Percentiles rank a stretch among this genome's conserved stretches.
These are phyloP conservation scores for Atethmia centrago DNA, from an alignment of 2,888 invertebrate genomes.

Conservation along the genomic window DNA sequence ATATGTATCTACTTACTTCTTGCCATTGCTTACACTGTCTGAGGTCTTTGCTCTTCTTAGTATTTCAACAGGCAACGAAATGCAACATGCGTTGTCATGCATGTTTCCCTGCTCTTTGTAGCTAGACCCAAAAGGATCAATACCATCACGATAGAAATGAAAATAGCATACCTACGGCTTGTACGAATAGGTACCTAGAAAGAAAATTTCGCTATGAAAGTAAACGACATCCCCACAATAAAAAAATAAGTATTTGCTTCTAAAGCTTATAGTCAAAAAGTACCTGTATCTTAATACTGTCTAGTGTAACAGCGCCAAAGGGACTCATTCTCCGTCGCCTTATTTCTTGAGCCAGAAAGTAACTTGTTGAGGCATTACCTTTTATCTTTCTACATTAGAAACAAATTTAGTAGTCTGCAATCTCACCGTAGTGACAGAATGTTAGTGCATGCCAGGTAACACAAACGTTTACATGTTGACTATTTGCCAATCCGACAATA, in stretches of 20 bases:
- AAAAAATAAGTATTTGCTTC: neutral
- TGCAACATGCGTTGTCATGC: neutral
- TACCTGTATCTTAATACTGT: slow-evolving; percentile 12
- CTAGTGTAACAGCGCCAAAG: slow-evolving; percentile 42
- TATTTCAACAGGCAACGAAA: neutral
- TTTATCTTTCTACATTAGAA: slow-evolving; percentile 11
- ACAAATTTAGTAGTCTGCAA: neutral
- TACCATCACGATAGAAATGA: neutral
- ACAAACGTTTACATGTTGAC: slow-evolving; percentile 29
- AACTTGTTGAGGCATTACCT: slow-evolving; percentile 26
- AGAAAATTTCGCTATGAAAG: neutral
- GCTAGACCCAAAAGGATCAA: neutral
- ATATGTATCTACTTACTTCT: neutral
- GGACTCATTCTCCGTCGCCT: slow-evolving; percentile 41
- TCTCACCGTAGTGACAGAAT: neutral
- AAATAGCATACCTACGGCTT: neutral
- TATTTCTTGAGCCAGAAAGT: slow-evolving; percentile 13
- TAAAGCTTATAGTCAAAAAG: slow-evolving; percentile 1
- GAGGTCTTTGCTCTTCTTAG: neutral
- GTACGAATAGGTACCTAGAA: neutral
- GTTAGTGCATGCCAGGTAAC: slow-evolving; percentile 8
- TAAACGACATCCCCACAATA: neutral
- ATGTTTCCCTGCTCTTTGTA: slow-evolving; percentile 2
- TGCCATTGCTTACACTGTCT: neutral
- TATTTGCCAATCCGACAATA: slow-evolving; percentile 36